Conservation (phyloP, 2,797 vertebrate species). For the Etheostoma nigrum region DNA sequence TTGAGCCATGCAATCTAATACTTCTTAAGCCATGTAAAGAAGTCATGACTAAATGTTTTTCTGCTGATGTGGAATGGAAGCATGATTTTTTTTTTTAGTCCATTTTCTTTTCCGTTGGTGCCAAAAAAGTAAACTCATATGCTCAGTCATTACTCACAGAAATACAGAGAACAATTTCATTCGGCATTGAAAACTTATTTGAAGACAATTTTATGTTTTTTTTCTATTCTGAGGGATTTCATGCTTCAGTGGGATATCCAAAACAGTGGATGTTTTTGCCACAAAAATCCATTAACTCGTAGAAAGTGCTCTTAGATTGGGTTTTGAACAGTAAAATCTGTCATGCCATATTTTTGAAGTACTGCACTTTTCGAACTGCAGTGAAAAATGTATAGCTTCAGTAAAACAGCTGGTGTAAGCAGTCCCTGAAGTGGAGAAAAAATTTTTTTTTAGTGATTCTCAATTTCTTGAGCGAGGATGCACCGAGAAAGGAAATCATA, state of each 20-base stretch:
- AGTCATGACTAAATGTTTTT: slow-evolving; percentile 42
- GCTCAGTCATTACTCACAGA: slow-evolving; percentile 1
- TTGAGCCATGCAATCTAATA: slow-evolving; percentile 45
- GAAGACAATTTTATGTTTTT: not conserved
- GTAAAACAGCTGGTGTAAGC: slow-evolving; percentile 58
- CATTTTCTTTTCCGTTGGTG: slow-evolving; percentile 17
- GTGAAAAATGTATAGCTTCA: slow-evolving; percentile 39
- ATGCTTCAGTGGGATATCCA: not conserved
- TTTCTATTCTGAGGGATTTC: not conserved
- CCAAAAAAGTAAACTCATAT: slow-evolving; percentile 15
- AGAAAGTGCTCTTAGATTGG: not conserved
- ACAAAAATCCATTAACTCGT: not conserved
- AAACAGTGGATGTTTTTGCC: not conserved
- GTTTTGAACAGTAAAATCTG: slow-evolving; percentile 2
- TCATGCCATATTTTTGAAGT: slow-evolving; percentile 34
- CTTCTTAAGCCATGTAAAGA: slow-evolving; percentile 36
- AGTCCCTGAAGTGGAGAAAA: slow-evolving; percentile 7
- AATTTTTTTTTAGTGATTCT: slow-evolving; percentile 10
- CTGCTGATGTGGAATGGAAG: slow-evolving; percentile 9
- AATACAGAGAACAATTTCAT: not conserved
- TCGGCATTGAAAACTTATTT: not conserved
- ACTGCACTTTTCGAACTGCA: slow-evolving; percentile 14
- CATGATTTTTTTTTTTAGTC: slow-evolving; percentile 5
- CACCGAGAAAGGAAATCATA: slow-evolving; percentile 48
- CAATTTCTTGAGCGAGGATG: slow-evolving; percentile 33